Base-by-base conservation (phyloP, 2,797 vertebrate genomes). In the Ibycter americanus region DNA sequence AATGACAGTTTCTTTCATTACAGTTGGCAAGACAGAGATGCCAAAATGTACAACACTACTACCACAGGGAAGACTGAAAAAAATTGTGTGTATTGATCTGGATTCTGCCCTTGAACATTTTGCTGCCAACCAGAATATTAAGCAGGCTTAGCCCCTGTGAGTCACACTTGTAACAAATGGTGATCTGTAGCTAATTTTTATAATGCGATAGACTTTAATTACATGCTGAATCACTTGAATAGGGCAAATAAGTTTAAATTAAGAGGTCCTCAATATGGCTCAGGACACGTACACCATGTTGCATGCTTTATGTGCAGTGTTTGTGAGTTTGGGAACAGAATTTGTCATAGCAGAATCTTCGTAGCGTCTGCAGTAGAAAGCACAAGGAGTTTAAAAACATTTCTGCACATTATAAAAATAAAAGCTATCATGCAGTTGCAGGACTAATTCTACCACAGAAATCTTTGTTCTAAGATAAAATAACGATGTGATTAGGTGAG, bases 1-100 rank as follows among this genome's bases (percentile, higher is more conserved):
- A 92, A 94, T 93, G 86, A 93, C 86, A 90, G 76, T 96, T 88
- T 89, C 76, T 95, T 97, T 96, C 77, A 65, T 89, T 92, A 76
- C 68, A 77, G 40, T 76, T 66, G 59, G 38, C 90, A 90, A 86
- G 84, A 62, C 63, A 84, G 82, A 66, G 23, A 68, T 74, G 78
- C 58, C 40, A 90, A 93, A 89, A 86, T 52, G 76, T 68, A 44
- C 87, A 87, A 74, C 52, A 54, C 22, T 7, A 20, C 44, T 76
- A 90, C 89, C 66, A 66, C 76, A 23, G 56, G 85, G 81, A 93
- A 82, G 80, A 59, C 8, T 59, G 61, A 79, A 85, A 89, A 80
- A 92, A 74, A 17, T 42, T 21, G 56, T 47, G 27, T 62, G 46
- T 63, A 58, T 93, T 94, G 94, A 90, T 85, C 78, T 83, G 36